Conservation (phyloP, 2,797 vertebrate genomes). For the Spinibarbus caldwelli region DNA sequence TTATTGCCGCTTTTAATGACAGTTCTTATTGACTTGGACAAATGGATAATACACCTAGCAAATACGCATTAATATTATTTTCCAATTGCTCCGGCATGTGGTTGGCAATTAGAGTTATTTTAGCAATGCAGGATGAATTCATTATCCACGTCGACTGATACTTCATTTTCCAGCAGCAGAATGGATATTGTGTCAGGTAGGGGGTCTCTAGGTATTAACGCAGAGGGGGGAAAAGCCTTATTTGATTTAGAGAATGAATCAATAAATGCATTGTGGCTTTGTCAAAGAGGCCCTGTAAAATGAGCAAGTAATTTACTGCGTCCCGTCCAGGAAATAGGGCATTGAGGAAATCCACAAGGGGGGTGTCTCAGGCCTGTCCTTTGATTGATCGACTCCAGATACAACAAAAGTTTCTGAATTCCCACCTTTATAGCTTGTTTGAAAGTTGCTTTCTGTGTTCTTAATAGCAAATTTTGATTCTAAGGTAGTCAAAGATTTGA, state of each 20-base stretch:
- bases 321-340: slow-evolving; percentile 64
- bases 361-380: slow-evolving; percentile 6
- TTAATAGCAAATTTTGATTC: background rate
- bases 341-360: slow-evolving; percentile 61
- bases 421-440: background rate
- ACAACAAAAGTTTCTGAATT: slow-evolving; percentile 1
- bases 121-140: slow-evolving; percentile 82
- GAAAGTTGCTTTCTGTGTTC: background rate
- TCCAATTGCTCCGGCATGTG: slow-evolving; percentile 80
- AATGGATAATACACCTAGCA: slow-evolving; percentile 84
- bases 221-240: slow-evolving; percentile 80
- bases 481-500: background rate
- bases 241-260: slow-evolving; percentile 87
- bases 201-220: slow-evolving; percentile 86
- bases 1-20: slow-evolving; percentile 85
- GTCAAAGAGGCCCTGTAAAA: slow-evolving; percentile 78
- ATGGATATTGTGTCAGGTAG: slow-evolving; percentile 83
- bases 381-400: slow-evolving; percentile 3
- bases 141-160: slow-evolving; percentile 85
- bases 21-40: slow-evolving; percentile 86
- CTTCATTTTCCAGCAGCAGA: slow-evolving; percentile 76
- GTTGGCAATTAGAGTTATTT: slow-evolving; percentile 89
- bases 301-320: slow-evolving; percentile 80
- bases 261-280: slow-evolving; percentile 79
- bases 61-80: slow-evolving; percentile 90